Base-by-base conservation (phyloP, 1,140 invertebrate genomes). In the Asobara japonica region DNA sequence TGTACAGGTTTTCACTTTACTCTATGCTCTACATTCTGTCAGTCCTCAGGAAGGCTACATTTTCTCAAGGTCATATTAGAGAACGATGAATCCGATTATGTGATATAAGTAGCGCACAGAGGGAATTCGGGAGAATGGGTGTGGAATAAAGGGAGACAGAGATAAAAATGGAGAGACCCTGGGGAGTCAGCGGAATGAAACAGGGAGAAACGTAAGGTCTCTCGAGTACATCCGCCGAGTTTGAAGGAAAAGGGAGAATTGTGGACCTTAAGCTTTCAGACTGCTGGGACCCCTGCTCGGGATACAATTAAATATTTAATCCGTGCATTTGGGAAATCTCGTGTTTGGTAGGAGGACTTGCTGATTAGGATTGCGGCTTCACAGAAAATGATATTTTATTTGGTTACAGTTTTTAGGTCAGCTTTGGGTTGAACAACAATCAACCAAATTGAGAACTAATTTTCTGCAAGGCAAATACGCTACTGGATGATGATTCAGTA, bases 291-390 rank as follows among this genome's bases (percentile, higher is more conserved):
- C 22, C 51, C 11, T 56, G 56, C 74, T 71, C 45, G 41, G 62
- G 76, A 72, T 64, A 70, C 69, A 70, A 77, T 80, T 75, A 79
- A 79, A 78, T 80, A 80, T 80, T 80, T 79, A 79, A 71, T 65
- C 67, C 65, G 64, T 61, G 71, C 78, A 74, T 78, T 76, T 77
- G 74, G 71, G 71, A 68, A 68, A 75, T 76, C 77, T 78, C 74
- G 65, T 74, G 70, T 74, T 72, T 64, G 4, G 4, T 13, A 10
- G 25, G 6, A 56, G 6, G 22, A 56, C 22, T 22, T 56, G 51
- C 22, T 56, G 3, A 56, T 56, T 56, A 11, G 51, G 8, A 56
- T 56, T 22, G 22, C 4, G 13, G 25, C 10, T 25, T 27, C 10
- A 25, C 11, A 25, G 22, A 3, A 7, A 25, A 56, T 56, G 51